Evolutionary conservation across 2,113 vertebrate genomes (phyloP).

Genomic region (Sprattus sprattus): DNA sequence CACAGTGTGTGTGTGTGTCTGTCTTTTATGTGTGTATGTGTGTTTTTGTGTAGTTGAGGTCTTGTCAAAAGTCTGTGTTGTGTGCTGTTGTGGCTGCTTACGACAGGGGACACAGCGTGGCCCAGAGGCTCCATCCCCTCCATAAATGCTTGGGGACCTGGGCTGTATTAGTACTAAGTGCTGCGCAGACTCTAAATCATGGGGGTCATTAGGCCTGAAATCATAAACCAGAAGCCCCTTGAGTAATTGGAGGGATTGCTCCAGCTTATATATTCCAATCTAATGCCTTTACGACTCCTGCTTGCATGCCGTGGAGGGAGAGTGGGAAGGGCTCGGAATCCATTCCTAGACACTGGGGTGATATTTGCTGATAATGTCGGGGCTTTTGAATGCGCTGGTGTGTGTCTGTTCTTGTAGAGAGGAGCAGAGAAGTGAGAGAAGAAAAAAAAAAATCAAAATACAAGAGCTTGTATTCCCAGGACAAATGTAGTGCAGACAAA

Average conservation of each 20-base stretch:
- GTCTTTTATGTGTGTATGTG: too few species aligned
- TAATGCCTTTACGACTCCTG: constrained; percentile 50
- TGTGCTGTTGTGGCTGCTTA: not conserved
- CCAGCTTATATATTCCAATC: constrained; percentile 48
- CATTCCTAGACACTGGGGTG: constrained; percentile 30
- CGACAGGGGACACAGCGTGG: not conserved
- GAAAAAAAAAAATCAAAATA: not conserved
- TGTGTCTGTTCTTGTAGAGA: not conserved
- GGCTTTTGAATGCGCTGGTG: not conserved
- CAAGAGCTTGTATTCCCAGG: constrained; percentile 5
- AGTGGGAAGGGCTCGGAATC: constrained; percentile 39
- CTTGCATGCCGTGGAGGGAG: constrained; percentile 35
- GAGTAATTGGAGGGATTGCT: constrained; percentile 44
- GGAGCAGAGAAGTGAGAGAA: not conserved
- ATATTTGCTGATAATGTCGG: constrained; percentile 18
- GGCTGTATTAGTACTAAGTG: constrained; percentile 37
- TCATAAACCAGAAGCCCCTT: constrained; percentile 42
- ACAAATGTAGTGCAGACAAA: not conserved
- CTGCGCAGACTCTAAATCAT: constrained; percentile 48
- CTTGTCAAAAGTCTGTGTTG: not conserved
- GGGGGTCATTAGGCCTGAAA: constrained; percentile 47
- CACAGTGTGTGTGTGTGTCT: too few species aligned
- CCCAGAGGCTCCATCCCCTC: not conserved
- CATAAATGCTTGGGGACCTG: constrained; percentile 15
- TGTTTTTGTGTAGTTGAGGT: not conserved